Evolutionary conservation across 2,888 invertebrate genomes (phyloP).

Genomic region (Buathra laborator): DNA sequence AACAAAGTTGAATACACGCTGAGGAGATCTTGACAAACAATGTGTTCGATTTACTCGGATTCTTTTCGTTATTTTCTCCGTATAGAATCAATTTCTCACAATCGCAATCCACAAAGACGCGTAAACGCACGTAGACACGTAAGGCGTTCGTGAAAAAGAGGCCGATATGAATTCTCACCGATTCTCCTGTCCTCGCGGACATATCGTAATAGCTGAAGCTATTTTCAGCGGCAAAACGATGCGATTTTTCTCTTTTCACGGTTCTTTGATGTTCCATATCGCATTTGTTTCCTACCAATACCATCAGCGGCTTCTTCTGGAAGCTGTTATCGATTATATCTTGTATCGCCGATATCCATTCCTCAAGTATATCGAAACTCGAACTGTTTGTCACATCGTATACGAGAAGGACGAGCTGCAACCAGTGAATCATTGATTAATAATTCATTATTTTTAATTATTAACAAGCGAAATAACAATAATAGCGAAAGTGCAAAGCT

Average conservation of each 20-base stretch:
- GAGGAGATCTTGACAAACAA: conserved; percentile 8
- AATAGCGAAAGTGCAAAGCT: not conserved
- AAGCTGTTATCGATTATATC: conserved; percentile 84
- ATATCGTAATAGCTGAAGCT: conserved; percentile 88
- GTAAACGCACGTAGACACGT: not conserved
- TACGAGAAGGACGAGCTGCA: conserved; percentile 91
- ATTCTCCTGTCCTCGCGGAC: conserved; percentile 91
- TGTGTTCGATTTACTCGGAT: not conserved
- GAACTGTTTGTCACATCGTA: conserved; percentile 93
- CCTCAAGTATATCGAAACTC: conserved; percentile 91
- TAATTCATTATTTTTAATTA: not conserved
- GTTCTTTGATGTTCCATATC: conserved; percentile 91
- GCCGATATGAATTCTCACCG: conserved; percentile 88
- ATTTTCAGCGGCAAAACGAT: conserved; percentile 89
- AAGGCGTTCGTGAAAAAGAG: conserved; percentile 68
- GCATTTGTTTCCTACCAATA: conserved; percentile 90
- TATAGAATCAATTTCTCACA: not conserved
- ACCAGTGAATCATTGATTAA: conserved; percentile 59
- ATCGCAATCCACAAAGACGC: not conserved
- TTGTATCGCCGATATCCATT: conserved; percentile 89
- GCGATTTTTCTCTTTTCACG: conserved; percentile 88
- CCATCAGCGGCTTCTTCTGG: conserved; percentile 87
- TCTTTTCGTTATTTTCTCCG: not conserved
- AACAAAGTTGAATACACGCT: conserved; percentile 17
- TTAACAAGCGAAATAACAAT: not conserved